Evolutionary conservation across 2,797 vertebrate genomes (phyloP).

Genomic region (Loris lydekkerianus): DNA sequence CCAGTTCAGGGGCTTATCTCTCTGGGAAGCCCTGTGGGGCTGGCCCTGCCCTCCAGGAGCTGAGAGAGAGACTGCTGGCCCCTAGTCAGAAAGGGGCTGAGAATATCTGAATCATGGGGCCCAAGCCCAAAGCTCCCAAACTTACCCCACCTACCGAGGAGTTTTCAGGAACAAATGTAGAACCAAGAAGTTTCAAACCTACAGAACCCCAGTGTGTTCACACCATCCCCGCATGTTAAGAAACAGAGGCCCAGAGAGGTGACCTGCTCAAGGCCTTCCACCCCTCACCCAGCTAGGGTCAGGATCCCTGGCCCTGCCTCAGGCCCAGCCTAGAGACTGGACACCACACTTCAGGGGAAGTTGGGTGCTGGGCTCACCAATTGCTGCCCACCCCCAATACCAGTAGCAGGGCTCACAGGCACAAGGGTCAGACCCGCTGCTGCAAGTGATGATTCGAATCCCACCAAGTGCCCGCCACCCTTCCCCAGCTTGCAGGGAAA

Average conservation of each 20-base stretch:
- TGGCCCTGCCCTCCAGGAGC: background rate
- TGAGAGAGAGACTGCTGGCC: background rate
- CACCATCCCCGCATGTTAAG: background rate
- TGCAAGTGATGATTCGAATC: background rate
- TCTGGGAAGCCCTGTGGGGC: background rate
- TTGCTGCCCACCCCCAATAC: background rate
- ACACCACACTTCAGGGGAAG: background rate
- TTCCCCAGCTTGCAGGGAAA: background rate
- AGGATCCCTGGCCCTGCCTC: background rate
- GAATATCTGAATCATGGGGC: background rate
- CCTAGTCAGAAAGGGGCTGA: background rate
- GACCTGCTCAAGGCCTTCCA: background rate
- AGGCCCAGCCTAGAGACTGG: background rate
- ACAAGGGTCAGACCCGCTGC: background rate
- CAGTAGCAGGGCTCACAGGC: background rate
- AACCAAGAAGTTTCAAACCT: background rate
- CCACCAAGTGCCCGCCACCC: conserved; percentile 62
- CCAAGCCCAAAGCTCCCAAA: background rate
- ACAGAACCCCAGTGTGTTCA: background rate
- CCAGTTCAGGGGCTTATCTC: background rate
- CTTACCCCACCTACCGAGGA: background rate
- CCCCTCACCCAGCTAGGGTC: background rate
- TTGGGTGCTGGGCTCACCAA: background rate
- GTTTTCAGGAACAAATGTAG: conserved; percentile 8
- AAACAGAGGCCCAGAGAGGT: background rate